Conservation (phyloP, 2,113 vertebrate genomes). For the Petaurus breviceps region DNA sequence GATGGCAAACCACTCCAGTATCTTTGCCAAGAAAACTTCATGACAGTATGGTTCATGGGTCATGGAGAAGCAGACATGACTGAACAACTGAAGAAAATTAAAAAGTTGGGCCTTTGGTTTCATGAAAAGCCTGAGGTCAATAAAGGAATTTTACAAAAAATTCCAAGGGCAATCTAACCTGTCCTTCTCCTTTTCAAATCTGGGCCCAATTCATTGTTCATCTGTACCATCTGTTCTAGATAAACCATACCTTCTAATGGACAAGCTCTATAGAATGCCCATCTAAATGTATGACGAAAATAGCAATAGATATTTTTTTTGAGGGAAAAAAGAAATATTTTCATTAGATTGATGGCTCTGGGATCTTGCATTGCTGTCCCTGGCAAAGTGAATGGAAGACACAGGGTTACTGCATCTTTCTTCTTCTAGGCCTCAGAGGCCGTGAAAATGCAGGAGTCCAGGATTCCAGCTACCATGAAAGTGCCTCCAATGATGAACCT, state of each 20-base stretch:
- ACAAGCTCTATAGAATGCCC: neutral
- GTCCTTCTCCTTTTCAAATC: neutral
- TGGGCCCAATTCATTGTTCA: neutral
- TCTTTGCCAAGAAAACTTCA: neutral
- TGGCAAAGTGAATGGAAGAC: too few relatives aligned
- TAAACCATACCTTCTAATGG: neutral
- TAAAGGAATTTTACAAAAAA: neutral
- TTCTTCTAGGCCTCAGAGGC: too few relatives aligned
- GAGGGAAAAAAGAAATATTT: too few relatives aligned
- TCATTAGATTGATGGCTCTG: too few relatives aligned
- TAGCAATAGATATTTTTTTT: neutral
- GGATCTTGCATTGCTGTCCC: too few relatives aligned
- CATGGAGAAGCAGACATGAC: neutral
- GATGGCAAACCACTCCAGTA: neutral
- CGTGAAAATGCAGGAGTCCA: too few relatives aligned
- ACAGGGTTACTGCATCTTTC: too few relatives aligned
- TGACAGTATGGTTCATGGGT: neutral
- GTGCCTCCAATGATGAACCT: too few relatives aligned
- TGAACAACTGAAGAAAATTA: neutral
- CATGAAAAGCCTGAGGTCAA: neutral
- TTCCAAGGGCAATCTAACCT: neutral
- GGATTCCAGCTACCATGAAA: too few relatives aligned
- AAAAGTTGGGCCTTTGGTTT: neutral
- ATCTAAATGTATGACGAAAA: neutral
- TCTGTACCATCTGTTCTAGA: neutral